phyloP scores from a whole-genome alignment of 2,113 vertebrate genomes.

The Herpailurus yagouaroundi region DNA sequence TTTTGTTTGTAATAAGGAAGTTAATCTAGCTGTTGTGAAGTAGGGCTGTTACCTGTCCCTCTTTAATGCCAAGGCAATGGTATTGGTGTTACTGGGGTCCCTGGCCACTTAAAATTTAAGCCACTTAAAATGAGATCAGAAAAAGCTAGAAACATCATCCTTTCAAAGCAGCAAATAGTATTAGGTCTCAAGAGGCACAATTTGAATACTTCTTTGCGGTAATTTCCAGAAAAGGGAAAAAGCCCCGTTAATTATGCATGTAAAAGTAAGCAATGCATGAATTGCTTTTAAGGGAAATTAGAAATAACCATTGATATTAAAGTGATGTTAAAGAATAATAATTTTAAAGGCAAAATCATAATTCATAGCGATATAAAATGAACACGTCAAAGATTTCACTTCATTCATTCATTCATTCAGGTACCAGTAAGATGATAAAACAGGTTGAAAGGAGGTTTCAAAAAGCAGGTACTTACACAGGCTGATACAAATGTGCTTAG shows the following conservation, averaged over 20 bases:
- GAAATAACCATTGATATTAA: not conserved
- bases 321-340: not conserved
- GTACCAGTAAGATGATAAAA: not conserved
- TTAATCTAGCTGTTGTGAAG: not conserved
- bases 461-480: not conserved
- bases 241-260: not conserved
- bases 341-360: constrained; percentile 27
- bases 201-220: not conserved
- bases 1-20: not conserved
- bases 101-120: not conserved
- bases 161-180: not conserved
- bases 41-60: not conserved
- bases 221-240: constrained; percentile 2
- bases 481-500: not conserved
- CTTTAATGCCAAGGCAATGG: not conserved
- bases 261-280: not conserved
- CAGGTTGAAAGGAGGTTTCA: not conserved
- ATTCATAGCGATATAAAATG: constrained; percentile 25
- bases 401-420: not conserved
- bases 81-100: not conserved
- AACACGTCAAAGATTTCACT: not conserved
- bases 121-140: not conserved
- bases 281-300: not conserved
- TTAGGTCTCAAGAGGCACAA: not conserved
- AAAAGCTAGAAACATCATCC: not conserved